These are phyloP conservation scores for Actinernus sp. DNA, from an alignment of 92 coral and sea anemone species.

Conservation along the genomic window DNA sequence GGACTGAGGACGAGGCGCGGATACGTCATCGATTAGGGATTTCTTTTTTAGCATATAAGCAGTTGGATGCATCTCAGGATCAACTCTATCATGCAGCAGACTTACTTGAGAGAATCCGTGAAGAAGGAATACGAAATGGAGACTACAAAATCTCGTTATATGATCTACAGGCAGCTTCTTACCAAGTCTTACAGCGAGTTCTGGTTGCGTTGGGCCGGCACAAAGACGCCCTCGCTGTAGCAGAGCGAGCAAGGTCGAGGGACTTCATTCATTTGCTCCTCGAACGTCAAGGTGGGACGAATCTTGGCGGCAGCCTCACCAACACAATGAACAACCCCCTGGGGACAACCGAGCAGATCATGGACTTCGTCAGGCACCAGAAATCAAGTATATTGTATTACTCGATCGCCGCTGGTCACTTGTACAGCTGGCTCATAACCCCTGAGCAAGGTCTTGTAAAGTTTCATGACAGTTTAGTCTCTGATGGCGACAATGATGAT, in stretches of 20 bases:
- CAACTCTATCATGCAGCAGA: constrained; percentile 89
- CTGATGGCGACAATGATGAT: constrained; percentile 78
- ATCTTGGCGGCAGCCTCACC: constrained; percentile 33
- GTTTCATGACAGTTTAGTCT: constrained; percentile 87
- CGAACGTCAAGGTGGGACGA: constrained; percentile 71
- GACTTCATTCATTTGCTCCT: constrained; percentile 92
- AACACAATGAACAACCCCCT: constrained; percentile 51
- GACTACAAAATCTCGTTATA: constrained; percentile 88
- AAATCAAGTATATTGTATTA: constrained; percentile 81
- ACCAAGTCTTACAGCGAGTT: constrained; percentile 94
- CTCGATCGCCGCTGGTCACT: constrained; percentile 94
- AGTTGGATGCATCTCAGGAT: constrained; percentile 80
- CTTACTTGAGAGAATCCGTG: constrained; percentile 85
- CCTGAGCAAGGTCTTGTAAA: constrained; percentile 89
- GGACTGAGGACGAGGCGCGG: constrained; percentile 95
- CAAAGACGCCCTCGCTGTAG: constrained; percentile 91
- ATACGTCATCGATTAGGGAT: constrained; percentile 91
- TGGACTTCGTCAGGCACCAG: constrained; percentile 84
- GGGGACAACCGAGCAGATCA: constrained; percentile 78
- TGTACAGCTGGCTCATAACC: constrained; percentile 94
- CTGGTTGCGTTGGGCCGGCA: constrained; percentile 86
- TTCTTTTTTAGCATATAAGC: constrained; percentile 81
- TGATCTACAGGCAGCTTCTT: constrained; percentile 91
- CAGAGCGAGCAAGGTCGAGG: constrained; percentile 91
- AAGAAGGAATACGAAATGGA: constrained; percentile 85